Percentiles rank a stretch among this genome's conserved stretches.
These are phyloP conservation scores for Rhabdomys pumilio DNA, from an alignment of 2,797 vertebrate genomes.

Conservation along the genomic window DNA sequence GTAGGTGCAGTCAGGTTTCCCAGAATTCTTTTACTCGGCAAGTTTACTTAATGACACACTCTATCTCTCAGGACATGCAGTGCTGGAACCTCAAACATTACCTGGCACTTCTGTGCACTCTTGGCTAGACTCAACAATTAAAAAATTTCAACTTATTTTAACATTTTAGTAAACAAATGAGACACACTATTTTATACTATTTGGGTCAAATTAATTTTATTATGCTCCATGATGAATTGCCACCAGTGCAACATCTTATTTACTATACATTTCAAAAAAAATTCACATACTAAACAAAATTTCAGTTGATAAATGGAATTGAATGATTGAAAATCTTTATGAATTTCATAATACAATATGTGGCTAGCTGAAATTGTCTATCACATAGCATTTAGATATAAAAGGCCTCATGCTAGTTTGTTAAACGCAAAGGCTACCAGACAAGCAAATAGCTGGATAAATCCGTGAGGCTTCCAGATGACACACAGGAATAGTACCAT, in stretches of 20 bases:
- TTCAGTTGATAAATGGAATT: constrained; percentile 90
- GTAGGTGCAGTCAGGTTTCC: constrained; percentile 64
- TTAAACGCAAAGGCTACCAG: constrained; percentile 89
- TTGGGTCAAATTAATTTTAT: constrained; percentile 93
- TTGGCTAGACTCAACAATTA: neutral
- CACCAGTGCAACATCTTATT: constrained; percentile 93
- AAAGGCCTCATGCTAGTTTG: constrained; percentile 91
- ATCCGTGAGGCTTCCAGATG: constrained; percentile 86
- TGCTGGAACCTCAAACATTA: neutral
- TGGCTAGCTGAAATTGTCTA: constrained; percentile 91
- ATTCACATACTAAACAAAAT: constrained; percentile 92
- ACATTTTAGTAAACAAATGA: constrained; percentile 77
- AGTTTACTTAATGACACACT: constrained; percentile 82
- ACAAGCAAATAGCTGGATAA: constrained; percentile 87
- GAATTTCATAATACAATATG: constrained; percentile 88
- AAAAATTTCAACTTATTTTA: neutral
- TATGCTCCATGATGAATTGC: constrained; percentile 92
- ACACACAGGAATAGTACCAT: constrained; percentile 85
- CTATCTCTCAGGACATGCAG: constrained; percentile 76
- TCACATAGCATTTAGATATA: constrained; percentile 89
- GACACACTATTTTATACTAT: constrained; percentile 82
- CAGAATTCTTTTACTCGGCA: constrained; percentile 78
- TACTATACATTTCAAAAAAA: constrained; percentile 91
- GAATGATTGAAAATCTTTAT: constrained; percentile 90
- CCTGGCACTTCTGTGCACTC: constrained; percentile 60